Evolutionary conservation across 1,140 invertebrate genomes (phyloP).

Genomic region (Physella acuta): DNA sequence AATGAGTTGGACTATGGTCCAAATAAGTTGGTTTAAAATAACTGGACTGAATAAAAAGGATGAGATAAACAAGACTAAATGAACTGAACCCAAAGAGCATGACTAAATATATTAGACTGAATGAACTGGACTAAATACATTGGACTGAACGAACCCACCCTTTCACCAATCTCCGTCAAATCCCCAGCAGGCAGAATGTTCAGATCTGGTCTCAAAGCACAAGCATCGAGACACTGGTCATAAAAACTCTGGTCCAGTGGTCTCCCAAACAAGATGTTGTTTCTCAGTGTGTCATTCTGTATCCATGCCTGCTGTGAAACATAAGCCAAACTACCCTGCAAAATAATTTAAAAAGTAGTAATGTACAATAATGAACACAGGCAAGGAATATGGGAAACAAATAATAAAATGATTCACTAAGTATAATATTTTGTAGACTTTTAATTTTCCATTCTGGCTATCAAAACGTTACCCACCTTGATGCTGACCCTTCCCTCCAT

Average conservation of each 20-base stretch:
- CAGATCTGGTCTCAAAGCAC: conserved; percentile 71
- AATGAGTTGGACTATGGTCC: too few relatives aligned
- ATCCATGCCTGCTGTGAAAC: conserved; percentile 63
- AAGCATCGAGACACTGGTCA: conserved; percentile 61
- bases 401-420: background rate
- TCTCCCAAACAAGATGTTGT: conserved; percentile 70
- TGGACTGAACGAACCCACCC: conserved; percentile 32
- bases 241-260: conserved; percentile 56
- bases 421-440: background rate
- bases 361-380: too few relatives aligned
- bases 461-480: conserved; percentile 39
- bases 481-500: conserved; percentile 38
- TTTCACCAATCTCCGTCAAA: conserved; percentile 64
- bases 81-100: background rate
- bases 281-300: conserved; percentile 67
- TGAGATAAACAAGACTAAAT: background rate
- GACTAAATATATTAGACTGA: background rate
- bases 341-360: too few relatives aligned
- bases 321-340: conserved; percentile 66
- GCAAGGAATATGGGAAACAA: too few relatives aligned
- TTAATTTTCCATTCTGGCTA: background rate
- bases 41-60: background rate
- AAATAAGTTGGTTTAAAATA: background rate
- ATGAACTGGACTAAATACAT: too few relatives aligned
- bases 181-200: conserved; percentile 70